A percentile compares a stretch with the other conserved stretches of the same genome.
Evolutionary conservation across 2,113 vertebrate genomes (phyloP).

Genomic region (Solea senegalensis): DNA sequence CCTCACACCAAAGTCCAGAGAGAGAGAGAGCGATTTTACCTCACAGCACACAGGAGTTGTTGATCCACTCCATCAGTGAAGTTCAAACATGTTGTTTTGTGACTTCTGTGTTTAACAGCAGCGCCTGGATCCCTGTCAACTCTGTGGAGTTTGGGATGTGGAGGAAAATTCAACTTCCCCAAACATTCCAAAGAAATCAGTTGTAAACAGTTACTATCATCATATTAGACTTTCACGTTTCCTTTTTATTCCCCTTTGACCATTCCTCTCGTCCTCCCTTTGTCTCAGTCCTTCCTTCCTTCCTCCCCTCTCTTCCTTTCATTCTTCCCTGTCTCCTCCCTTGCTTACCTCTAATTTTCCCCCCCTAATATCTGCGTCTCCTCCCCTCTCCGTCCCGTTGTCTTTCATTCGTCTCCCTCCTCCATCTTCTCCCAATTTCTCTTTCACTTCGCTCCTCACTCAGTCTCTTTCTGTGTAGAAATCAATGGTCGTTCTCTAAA

Average conservation of each 20-base stretch:
- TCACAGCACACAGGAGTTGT: too few relatives aligned
- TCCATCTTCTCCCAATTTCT: constrained; percentile 18
- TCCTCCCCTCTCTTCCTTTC: background rate
- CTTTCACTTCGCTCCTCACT: constrained; percentile 19
- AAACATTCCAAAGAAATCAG: too few relatives aligned
- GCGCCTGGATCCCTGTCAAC: too few relatives aligned
- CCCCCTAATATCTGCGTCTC: background rate
- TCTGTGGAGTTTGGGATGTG: too few relatives aligned
- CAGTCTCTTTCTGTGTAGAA: constrained; percentile 58
- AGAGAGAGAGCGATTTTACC: too few relatives aligned
- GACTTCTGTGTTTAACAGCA: too few relatives aligned
- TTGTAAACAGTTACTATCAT: too few relatives aligned
- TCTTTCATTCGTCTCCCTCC: background rate
- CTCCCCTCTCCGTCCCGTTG: background rate
- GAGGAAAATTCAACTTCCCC: too few relatives aligned
- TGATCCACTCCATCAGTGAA: too few relatives aligned
- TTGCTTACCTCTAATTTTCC: background rate
- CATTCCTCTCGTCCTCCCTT: background rate
- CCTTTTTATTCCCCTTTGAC: background rate
- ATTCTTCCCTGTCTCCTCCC: background rate
- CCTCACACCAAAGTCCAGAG: too few relatives aligned
- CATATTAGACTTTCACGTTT: too few relatives aligned
- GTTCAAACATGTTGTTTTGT: too few relatives aligned
- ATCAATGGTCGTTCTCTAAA: constrained; percentile 80
- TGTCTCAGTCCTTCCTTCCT: background rate